Evolutionary conservation across 1,140 invertebrate species (phyloP), one percentile per base, ranked within the genome.

Genomic region (Aplysia californica): DNA sequence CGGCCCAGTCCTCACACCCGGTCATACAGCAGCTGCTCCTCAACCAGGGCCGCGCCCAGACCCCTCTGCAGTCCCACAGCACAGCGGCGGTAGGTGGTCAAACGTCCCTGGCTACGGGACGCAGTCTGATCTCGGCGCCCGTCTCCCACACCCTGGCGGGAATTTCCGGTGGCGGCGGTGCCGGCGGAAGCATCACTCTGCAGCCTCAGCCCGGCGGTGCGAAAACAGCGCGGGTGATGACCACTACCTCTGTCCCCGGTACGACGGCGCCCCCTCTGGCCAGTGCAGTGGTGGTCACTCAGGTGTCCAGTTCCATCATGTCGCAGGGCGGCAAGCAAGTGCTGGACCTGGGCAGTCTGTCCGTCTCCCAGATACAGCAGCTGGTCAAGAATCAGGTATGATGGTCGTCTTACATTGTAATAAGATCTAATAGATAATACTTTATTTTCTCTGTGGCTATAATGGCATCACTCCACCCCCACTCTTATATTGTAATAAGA

Each of bases 351-450:
- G 71, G 71, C 26, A 58, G 50, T n/a, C 31, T 73, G 35, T 73
- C 71, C 20, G 58, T 64, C 15, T 61, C 56, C 58, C 71, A 73
- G 38, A 69, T 81, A 31, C 80, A 81, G 36, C 70, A 79, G 66
- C 55, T 81, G 41, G 36, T 81, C 3, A 77, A 75, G 36, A 79
- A 79, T 41, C 77, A 81, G n/a, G n/a, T n/a, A n/a, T n/a, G n/a
- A n/a, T n/a, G n/a, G n/a, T n/a, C n/a, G n/a, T n/a, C n/a, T n/a
- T n/a, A n/a, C n/a, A n/a, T n/a, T n/a, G n/a, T n/a, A n/a, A n/a
- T n/a, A n/a, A n/a, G n/a, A n/a, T n/a, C n/a, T n/a, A n/a, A n/a
- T n/a, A n/a, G n/a, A n/a, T n/a, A n/a, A n/a, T n/a, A n/a, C n/a
- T n/a, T n/a, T n/a, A n/a, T n/a, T n/a, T n/a, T n/a, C n/a, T n/a